Evolutionary conservation across 1,140 invertebrate genomes (phyloP).

Genomic region (Periplaneta americana): DNA sequence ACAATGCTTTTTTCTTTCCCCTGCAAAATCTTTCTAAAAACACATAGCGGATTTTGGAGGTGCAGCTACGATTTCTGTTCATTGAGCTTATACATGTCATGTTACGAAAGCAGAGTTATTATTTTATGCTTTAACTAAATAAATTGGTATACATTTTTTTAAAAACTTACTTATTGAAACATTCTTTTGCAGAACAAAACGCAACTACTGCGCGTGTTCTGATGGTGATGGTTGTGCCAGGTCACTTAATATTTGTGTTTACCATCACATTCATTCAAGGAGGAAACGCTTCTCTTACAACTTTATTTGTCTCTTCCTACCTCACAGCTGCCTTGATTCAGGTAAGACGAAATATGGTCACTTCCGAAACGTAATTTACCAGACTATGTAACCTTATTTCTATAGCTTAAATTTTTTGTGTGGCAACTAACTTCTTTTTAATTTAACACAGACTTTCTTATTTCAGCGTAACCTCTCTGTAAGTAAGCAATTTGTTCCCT

Average conservation of each 20-base stretch:
- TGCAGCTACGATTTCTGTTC: too few species aligned
- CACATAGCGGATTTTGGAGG: too few species aligned
- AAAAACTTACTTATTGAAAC: too few species aligned
- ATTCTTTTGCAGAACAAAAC: constrained; percentile 47
- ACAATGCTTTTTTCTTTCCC: too few species aligned
- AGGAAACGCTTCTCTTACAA: constrained; percentile 71
- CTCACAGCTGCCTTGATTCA: constrained; percentile 75
- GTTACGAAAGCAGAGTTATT: too few species aligned
- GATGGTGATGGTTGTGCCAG: constrained; percentile 83
- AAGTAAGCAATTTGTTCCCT: too few species aligned
- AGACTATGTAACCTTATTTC: background rate
- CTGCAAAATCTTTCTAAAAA: too few species aligned
- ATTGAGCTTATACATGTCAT: too few species aligned
- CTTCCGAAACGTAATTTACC: background rate
- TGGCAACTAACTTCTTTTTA: background rate
- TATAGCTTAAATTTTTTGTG: background rate
- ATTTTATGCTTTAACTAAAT: too few species aligned
- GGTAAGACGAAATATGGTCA: constrained; percentile 40
- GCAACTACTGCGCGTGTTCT: constrained; percentile 75
- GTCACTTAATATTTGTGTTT: constrained; percentile 88
- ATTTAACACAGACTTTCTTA: background rate
- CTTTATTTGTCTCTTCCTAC: constrained; percentile 76
- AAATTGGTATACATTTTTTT: too few species aligned
- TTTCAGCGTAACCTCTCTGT: too few species aligned
- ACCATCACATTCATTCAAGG: constrained; percentile 63